Conservation (phyloP, 2,113 vertebrate species). For the Myrmophylax atrothorax region DNA sequence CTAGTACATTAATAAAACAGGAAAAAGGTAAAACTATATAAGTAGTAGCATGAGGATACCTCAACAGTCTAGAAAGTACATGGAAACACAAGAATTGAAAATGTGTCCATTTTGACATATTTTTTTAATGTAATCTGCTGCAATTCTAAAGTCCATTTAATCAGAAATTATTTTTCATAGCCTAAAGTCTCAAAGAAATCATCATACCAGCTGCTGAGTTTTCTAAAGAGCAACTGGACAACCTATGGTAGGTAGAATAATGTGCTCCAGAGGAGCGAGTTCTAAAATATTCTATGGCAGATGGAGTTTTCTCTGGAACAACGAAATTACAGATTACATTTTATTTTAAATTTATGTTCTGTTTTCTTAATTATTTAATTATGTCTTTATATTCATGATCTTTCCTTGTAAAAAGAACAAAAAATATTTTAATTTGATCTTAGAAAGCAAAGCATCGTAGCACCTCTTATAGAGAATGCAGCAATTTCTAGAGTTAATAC, state of each 20-base stretch:
- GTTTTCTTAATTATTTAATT: background rate
- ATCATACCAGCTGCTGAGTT: conserved; percentile 9
- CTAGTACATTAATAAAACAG: background rate
- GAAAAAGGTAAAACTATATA: background rate
- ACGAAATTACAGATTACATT: background rate
- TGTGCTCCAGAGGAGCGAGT: background rate
- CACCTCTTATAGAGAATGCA: background rate
- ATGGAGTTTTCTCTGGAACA: background rate
- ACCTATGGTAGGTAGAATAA: background rate
- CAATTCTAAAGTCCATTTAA: conserved; percentile 9
- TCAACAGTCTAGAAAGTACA: background rate
- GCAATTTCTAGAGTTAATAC: background rate
- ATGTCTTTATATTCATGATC: background rate
- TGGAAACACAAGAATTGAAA: background rate
- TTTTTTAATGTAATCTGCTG: background rate
- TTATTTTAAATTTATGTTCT: background rate
- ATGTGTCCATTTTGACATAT: background rate
- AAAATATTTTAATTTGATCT: background rate
- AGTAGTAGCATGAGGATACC: background rate
- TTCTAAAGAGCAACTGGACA: conserved; percentile 11
- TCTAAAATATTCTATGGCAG: background rate
- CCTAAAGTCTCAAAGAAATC: conserved; percentile 11
- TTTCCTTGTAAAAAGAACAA: background rate
- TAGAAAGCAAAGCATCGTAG: background rate
- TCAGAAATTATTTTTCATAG: conserved; percentile 33